Conservation (phyloP, 2,797 vertebrate genomes). For the Phoeniculus purpureus region DNA sequence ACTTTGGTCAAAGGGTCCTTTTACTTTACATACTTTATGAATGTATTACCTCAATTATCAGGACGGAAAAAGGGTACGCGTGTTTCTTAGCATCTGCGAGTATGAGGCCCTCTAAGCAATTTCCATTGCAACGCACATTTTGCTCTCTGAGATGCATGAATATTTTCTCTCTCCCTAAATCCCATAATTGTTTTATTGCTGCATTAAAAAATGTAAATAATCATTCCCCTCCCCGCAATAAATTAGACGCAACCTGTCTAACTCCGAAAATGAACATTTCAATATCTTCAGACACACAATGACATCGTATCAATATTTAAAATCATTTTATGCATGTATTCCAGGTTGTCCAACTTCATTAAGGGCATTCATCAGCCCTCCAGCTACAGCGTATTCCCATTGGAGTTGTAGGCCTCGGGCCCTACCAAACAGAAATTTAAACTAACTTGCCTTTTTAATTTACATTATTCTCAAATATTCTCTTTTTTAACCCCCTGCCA, state of each 20-base stretch:
- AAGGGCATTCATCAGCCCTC: slow-evolving; percentile 94
- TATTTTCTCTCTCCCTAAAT: slow-evolving; percentile 39
- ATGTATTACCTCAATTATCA: slow-evolving; percentile 40
- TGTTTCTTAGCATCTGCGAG: slow-evolving; percentile 36
- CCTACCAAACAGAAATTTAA: slow-evolving; percentile 86
- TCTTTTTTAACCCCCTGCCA: slow-evolving; percentile 71
- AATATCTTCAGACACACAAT: slow-evolving; percentile 90
- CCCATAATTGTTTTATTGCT: slow-evolving; percentile 76
- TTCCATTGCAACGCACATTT: background rate
- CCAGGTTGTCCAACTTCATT: slow-evolving; percentile 99
- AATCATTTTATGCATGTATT: slow-evolving; percentile 97
- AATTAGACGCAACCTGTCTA: slow-evolving; percentile 86
- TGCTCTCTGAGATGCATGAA: slow-evolving; percentile 12
- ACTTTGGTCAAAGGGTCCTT: background rate
- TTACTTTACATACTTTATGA: slow-evolving; percentile 10
- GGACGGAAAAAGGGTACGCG: background rate
- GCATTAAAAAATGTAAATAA: slow-evolving; percentile 85
- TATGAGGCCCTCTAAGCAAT: background rate
- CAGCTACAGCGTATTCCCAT: slow-evolving; percentile 85
- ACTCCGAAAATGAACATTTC: slow-evolving; percentile 94
- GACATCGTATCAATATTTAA: slow-evolving; percentile 99
- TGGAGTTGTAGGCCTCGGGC: slow-evolving; percentile 84
- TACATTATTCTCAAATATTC: slow-evolving; percentile 81
- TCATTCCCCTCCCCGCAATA: slow-evolving; percentile 78
- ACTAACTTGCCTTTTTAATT: slow-evolving; percentile 84